Evolutionary conservation across 2,888 invertebrate genomes (phyloP), one percentile per base, ranked within the genome.

Genomic region (Drosophila maculinotata): DNA sequence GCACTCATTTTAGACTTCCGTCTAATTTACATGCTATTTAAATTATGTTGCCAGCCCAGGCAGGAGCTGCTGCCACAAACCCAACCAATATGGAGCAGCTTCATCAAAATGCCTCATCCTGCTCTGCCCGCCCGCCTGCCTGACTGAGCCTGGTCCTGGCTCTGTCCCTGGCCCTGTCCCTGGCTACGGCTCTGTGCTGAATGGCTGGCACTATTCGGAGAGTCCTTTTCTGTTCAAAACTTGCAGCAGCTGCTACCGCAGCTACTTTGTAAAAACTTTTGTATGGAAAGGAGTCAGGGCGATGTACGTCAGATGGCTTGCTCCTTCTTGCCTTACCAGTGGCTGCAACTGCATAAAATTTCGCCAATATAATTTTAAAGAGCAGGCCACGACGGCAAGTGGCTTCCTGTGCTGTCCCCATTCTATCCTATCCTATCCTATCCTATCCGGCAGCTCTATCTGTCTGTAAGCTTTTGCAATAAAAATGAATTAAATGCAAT

Each of bases 21-120:
- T 87, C 83, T 87, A 84, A 84, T 84, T 84, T 84, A 86, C 83
- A 84, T 87, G 83, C 86, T 83, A 85, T 87, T 83, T 87, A 83
- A 83, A 85, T 87, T 77, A 87, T 83, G 86, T 85, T 85, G 56
- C 51, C 68, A 65, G 53, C 54, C 58, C 56, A 54, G 44, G 39
- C 28, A 38, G 26, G 33, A 15, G 33, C 20, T 30, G 12, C 45
- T 45, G n/a, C 26, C 5, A 9, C 59, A 20, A n/a, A 45, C 39
- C 48, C 48, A 30, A 66, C 62, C 80, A 79, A 79, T 83, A 76
- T 87, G 79, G 70, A 73, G 74, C 65, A 79, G 85, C 82, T 81
- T 82, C 79, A 82, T 82, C 87, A 82, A 81, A 82, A 81, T 84
- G 78, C 84, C 75, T 84, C 57, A 62, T 31, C 75, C 72, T 60